Evolutionary conservation across 2,888 invertebrate genomes (phyloP), one percentile per base, ranked within the genome.

Genomic region (Drosophila formosana): DNA sequence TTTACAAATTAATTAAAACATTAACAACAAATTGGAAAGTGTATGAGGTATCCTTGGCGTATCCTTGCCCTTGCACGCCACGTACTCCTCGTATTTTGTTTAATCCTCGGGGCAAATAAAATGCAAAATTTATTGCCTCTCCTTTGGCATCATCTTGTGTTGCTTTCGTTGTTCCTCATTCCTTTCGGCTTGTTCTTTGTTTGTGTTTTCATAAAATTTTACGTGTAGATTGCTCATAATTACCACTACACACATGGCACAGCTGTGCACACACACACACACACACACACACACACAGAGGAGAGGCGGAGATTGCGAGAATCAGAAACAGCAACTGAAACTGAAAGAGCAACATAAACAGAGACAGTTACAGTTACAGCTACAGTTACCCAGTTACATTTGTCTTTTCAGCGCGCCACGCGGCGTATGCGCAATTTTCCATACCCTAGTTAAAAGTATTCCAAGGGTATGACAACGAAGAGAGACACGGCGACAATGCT

Each of bases 1-100:
- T 82, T 72, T 75, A 61, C 75, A 82, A 82, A 82, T 82, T 82
- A 82, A 82, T 82, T 82, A 82, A 82, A 82, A 84, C 85, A 82
- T 84, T 84, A 82, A 78, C 78, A 62, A 53, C 45, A 61, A 62
- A 53, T 62, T 23, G 28, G 13, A 28, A 55, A 39, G 66, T 65
- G 49, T 65, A 60, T 47, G 51, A 23, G 43, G 7, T 37, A 46
- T 65, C 30, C 53, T 45, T 53, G 53, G 13, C 18, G 51, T 61
- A 56, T 64, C 53, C 64, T 57, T 68, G 65, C n/a, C n/a, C n/a
- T n/a, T n/a, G 51, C 39, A 3, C n/a, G 4, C 6, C 68, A 62
- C 67, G 57, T 64, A 61, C 57, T 57, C 13, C 52, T 55, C 51
- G 61, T 61, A 75, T 53, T 58, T 58, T 41, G 34, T 57, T 26